These are phyloP conservation scores for Oreortyx pictus DNA, from an alignment of 2,797 vertebrate species.

Conservation along the genomic window DNA sequence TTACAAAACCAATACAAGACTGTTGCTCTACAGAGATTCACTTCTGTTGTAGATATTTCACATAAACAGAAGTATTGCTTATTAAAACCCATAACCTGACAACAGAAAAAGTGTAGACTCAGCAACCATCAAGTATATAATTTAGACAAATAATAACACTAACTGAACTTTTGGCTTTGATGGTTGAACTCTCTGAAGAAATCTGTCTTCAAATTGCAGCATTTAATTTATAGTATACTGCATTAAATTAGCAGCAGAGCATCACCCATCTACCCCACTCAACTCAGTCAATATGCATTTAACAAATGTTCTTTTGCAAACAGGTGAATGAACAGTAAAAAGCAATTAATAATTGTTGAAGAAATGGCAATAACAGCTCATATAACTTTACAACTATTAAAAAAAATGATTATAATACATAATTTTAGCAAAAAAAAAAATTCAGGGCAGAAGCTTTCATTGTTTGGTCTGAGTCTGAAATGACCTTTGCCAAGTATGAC, in stretches of 20 bases:
- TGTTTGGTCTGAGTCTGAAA: constrained; percentile 49
- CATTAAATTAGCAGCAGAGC: constrained; percentile 57
- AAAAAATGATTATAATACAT: neutral
- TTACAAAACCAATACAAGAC: neutral
- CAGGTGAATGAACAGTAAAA: constrained; percentile 28
- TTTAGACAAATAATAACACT: constrained; percentile 35
- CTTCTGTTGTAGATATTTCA: neutral
- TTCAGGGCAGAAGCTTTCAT: constrained; percentile 23
- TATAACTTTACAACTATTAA: neutral
- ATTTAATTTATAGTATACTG: constrained; percentile 40
- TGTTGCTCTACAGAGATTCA: neutral
- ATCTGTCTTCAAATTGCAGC: neutral
- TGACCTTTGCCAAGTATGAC: constrained; percentile 58
- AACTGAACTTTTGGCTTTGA: constrained; percentile 28
- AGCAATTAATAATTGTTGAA: neutral
- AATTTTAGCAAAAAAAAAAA: neutral
- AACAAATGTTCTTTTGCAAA: constrained; percentile 42
- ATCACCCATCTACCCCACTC: constrained; percentile 18
- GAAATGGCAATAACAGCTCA: neutral
- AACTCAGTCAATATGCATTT: neutral
- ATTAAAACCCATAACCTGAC: neutral
- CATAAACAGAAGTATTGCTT: neutral
- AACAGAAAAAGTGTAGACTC: neutral
- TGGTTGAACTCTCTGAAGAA: constrained; percentile 17
- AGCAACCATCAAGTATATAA: constrained; percentile 8